A percentile compares a stretch with the other conserved stretches of the same genome.
Evolutionary conservation across 2,888 invertebrate species (phyloP).

Genomic region (Isoperla grammatica): DNA sequence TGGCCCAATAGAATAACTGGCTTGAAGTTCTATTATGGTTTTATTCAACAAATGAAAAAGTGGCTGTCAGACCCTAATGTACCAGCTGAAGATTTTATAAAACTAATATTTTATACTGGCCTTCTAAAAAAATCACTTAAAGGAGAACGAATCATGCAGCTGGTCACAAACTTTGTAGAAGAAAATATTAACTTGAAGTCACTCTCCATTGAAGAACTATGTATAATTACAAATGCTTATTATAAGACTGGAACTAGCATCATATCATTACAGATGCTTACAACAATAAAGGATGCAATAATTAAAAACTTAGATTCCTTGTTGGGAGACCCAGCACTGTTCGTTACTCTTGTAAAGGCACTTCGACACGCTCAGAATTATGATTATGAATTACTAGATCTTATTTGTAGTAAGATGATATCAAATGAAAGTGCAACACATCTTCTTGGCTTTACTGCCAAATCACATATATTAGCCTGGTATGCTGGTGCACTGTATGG

Average conservation of each 20-base stretch:
- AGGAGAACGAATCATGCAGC: background rate
- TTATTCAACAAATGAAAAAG: slow-evolving; percentile 35
- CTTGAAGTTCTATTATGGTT: slow-evolving; percentile 38
- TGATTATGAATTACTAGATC: slow-evolving; percentile 18
- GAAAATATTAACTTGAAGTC: background rate
- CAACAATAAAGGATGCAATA: slow-evolving; percentile 38
- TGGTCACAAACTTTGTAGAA: background rate
- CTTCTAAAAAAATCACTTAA: slow-evolving; percentile 29
- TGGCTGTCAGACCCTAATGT: background rate
- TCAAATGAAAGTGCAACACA: slow-evolving; percentile 41
- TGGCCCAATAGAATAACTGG: slow-evolving; percentile 39
- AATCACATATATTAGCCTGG: slow-evolving; percentile 43
- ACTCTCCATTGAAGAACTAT: slow-evolving; percentile 41
- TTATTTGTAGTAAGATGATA: slow-evolving; percentile 36
- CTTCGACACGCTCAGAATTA: slow-evolving; percentile 36
- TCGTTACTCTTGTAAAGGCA: slow-evolving; percentile 44
- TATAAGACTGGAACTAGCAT: slow-evolving; percentile 41
- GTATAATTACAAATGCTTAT: slow-evolving; percentile 42
- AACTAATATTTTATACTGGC: slow-evolving; percentile 42
- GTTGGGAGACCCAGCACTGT: slow-evolving; percentile 40
- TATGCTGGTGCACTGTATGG: slow-evolving; percentile 43
- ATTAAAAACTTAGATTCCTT: slow-evolving; percentile 40
- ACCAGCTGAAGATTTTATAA: slow-evolving; percentile 33
- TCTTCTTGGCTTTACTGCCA: slow-evolving; percentile 41
- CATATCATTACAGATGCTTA: slow-evolving; percentile 34